These are phyloP conservation scores for Rhinolophus sinicus DNA, from an alignment of 2,113 vertebrate species.

Conservation along the genomic window DNA sequence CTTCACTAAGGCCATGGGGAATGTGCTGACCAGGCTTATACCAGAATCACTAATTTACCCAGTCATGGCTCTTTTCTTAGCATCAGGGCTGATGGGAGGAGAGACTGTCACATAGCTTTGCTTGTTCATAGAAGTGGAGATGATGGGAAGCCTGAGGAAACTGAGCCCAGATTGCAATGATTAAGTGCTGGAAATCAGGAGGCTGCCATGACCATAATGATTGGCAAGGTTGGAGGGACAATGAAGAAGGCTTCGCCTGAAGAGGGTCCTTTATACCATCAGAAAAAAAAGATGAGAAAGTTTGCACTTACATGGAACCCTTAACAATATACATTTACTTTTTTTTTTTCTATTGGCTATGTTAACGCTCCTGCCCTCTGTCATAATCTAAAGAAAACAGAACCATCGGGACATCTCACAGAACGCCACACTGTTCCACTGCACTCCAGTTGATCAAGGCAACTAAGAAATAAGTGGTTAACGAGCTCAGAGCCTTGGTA, in stretches of 20 bases:
- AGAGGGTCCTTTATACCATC: neutral
- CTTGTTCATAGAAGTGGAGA: neutral
- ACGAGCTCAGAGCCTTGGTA: neutral
- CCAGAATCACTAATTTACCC: neutral
- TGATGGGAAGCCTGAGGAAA: neutral
- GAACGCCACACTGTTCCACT: neutral
- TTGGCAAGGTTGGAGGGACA: neutral
- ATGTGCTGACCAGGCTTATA: neutral
- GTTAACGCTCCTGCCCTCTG: neutral
- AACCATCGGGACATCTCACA: neutral
- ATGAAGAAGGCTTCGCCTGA: neutral
- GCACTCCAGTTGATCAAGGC: neutral
- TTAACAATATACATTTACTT: neutral
- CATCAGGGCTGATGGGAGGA: neutral
- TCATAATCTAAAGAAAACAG: neutral
- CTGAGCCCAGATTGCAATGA: neutral
- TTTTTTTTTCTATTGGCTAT: neutral
- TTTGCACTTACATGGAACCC: neutral
- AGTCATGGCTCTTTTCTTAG: neutral
- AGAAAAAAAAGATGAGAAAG: neutral
- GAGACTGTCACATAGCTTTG: neutral
- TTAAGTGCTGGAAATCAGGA: neutral
- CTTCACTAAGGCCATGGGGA: neutral
- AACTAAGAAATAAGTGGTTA: neutral
- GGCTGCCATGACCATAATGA: neutral